Base-by-base conservation (phyloP, 2,797 vertebrate genomes). In the Tympanoctomys barrerae region DNA sequence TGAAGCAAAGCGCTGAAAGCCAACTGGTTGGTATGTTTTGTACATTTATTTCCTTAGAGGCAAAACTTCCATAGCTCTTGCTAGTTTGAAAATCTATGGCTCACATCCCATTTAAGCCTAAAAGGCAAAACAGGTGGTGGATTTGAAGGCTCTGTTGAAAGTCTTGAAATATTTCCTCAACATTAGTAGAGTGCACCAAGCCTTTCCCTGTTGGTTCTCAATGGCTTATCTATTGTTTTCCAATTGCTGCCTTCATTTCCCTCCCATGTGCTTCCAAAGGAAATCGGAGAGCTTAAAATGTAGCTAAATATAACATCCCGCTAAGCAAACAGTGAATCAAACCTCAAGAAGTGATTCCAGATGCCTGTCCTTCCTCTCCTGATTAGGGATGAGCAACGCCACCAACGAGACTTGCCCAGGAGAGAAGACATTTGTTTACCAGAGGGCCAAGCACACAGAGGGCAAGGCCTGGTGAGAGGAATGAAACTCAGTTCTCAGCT, bases 191-290 rank as follows among this genome's bases (percentile, higher is more conserved):
- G 89, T 96, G 90, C 59, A 70, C 26, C 49, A 83, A 85, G 24
- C 28, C 57, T 82, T 81, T 87, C 93, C 95, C 59, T 89, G 26
- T 95, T 89, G 93, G 42, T 95, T 95, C 91, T 89, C 81, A 86
- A 93, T 94, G 81, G 24, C 26, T 90, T 97, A 94, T 91, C 96
- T 97, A 93, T 97, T 97, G 93, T 97, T 96, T 97, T 93, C 66
- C 91, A 79, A 88, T 89, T 49, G 79, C 87, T 94, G 97, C 89
- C 81, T 79, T 94, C 86, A 81, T 94, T 95, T 95, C 68, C 66
- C 90, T 96, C 83, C 87, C 90, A 28, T 87, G 88, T 77, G 83
- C 61, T 97, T 96, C 94, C 79, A 89, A 93, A 96, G 88, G 49
- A 96, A 95, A 97, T 31, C 77, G 64, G 77, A 94, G 77, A 85